These are phyloP conservation scores for Leptinotarsa undecemlineata DNA, from an alignment of 1,140 invertebrate genomes.

Conservation along the genomic window DNA sequence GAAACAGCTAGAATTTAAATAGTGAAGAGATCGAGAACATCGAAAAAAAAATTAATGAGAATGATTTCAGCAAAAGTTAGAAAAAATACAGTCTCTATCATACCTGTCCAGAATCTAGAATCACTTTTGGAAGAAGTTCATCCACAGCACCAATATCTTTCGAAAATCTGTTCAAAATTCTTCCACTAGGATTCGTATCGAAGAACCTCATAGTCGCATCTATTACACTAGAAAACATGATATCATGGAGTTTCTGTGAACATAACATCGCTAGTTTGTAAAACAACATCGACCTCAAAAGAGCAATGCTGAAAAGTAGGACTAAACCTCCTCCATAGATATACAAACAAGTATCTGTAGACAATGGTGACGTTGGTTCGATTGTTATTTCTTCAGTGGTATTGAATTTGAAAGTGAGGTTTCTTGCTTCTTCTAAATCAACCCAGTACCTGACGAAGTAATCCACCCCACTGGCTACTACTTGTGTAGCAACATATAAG, in stretches of 20 bases:
- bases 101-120: conserved; percentile 69
- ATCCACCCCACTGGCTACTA: conserved; percentile 71
- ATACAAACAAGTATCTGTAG: conserved; percentile 56
- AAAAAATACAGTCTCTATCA: conserved; percentile 23
- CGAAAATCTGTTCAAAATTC: conserved; percentile 53
- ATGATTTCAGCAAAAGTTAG: not conserved
- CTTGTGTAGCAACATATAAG: conserved; percentile 69
- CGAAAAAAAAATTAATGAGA: not conserved
- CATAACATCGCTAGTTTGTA: conserved; percentile 68
- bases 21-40: not conserved
- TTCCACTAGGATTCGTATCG: conserved; percentile 76
- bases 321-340: conserved; percentile 60
- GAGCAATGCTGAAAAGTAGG: conserved; percentile 57
- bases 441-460: conserved; percentile 83
- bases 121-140: conserved; percentile 66
- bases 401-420: not conserved
- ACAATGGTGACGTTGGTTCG: conserved; percentile 11
- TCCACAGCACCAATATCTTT: conserved; percentile 66
- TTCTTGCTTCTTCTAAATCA: conserved; percentile 46
- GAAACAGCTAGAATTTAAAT: not conserved
- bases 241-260: conserved; percentile 70
- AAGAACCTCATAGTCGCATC: conserved; percentile 78
- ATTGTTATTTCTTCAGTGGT: conserved; percentile 13
- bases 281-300: conserved; percentile 62
- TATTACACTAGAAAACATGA: conserved; percentile 67